Conservation (phyloP, 1,140 invertebrate genomes). For the Matsumurasca onukii region DNA sequence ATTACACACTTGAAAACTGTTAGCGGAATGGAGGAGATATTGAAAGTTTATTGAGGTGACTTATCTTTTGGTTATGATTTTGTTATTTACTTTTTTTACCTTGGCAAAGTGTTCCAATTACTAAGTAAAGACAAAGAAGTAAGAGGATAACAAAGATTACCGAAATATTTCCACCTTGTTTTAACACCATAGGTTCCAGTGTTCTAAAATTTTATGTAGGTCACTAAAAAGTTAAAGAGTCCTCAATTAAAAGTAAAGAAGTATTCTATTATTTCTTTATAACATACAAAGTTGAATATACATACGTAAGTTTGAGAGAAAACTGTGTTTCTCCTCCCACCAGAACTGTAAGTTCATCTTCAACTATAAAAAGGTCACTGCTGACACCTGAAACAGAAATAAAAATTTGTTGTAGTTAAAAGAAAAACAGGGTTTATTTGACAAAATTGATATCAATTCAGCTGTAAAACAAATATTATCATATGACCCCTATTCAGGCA, state of each 20-base stretch:
- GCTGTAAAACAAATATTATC: too few species aligned
- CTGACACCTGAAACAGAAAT: not conserved
- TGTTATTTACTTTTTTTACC: too few species aligned
- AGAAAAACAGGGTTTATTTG: too few species aligned
- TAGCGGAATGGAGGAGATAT: not conserved
- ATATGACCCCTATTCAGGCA: too few species aligned
- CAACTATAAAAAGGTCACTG: not conserved
- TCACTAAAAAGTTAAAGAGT: not conserved
- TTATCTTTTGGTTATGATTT: too few species aligned
- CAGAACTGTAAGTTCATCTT: constrained; percentile 4
- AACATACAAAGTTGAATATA: not conserved
- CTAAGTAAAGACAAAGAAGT: not conserved
- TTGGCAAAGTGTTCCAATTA: too few species aligned
- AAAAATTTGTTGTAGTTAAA: too few species aligned
- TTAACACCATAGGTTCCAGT: not conserved
- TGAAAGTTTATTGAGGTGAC: too few species aligned
- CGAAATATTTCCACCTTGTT: not conserved
- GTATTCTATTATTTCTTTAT: not conserved
- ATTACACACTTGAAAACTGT: not conserved
- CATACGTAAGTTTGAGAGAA: constrained; percentile 3
- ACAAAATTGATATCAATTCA: too few species aligned
- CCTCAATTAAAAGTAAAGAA: not conserved
- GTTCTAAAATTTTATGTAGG: not conserved
- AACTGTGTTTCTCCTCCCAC: not conserved
- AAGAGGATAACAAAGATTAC: not conserved